Base-by-base conservation (phyloP, 2,888 invertebrate species). In the Ennomos fuscantarius region DNA sequence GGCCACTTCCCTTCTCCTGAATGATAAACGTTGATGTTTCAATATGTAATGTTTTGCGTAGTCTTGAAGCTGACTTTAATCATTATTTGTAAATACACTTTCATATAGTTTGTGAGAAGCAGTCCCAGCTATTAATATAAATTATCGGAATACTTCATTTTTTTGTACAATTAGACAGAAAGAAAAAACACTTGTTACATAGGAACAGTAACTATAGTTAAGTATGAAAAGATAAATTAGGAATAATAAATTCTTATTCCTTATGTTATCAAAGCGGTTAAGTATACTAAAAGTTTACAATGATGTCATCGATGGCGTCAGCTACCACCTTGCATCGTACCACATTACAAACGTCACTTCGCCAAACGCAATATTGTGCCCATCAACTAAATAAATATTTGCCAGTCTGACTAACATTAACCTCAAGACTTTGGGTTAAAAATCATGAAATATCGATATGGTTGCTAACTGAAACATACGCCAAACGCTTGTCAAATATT, bases 401-500 rank as follows among this genome's bases (percentile, higher is more conserved):
- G 53, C 60, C 56, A 59, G 53, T 41, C 48, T 79, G 78, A 79
- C 73, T 79, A 77, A 77, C 72, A 71, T 62, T 63, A 63, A 67
- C 68, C 63, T 60, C 62, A 69, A 52, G 34, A 41, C 37, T 37
- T 39, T 35, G 34, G 58, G 55, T 57, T 68, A 72, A 73, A 68
- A 68, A 72, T 67, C 68, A 72, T 71, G 69, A 72, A 63, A 66
- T 73, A 80, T 68, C 75, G 81, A 24, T 24, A 24, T 24, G 24
- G 11, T 79, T 83, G 81, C 75, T 70, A 78, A 72, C 70, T 56
- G 68, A 70, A 82, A 71, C 72, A 72, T 73, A 75, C 73, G 74
- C 51, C 35, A 60, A 78, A 74, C 68, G 73, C 78, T 75, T 69
- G 71, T 71, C 82, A 82, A 88, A 88, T 82, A 83, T 89, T 88